Conservation (phyloP, 2,113 vertebrate species). For the Periophthalmodon schlosseri region DNA sequence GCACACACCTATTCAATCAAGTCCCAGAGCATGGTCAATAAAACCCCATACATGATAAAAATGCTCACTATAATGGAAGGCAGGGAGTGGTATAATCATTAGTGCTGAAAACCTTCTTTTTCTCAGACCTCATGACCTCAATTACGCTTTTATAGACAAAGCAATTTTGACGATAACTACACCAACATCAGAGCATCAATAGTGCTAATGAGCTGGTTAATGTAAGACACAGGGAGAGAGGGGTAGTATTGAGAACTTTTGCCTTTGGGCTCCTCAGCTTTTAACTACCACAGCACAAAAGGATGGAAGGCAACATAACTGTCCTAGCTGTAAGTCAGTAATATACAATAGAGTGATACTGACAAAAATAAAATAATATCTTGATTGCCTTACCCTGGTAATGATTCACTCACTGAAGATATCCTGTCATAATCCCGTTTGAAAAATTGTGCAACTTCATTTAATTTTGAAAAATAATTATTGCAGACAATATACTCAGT, state of each 20-base stretch:
- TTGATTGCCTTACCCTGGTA: no score
- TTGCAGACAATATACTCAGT: no score
- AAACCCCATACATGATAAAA: background rate
- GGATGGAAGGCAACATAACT: background rate
- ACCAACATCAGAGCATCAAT: background rate
- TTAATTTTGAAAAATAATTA: no score
- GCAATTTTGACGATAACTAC: background rate
- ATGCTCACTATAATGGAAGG: background rate
- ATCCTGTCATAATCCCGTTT: no score
- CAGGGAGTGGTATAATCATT: background rate
- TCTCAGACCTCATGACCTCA: background rate
- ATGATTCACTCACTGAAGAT: no score
- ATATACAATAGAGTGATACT: background rate
- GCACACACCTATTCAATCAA: no score
- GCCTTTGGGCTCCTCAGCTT: background rate
- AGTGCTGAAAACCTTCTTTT: background rate
- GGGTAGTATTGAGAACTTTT: background rate
- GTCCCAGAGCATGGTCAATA: no score
- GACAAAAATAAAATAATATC: background rate
- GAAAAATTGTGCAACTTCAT: no score
- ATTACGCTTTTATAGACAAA: conserved; percentile 3
- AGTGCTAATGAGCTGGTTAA: background rate
- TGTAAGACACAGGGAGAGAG: background rate
- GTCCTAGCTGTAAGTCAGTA: background rate
- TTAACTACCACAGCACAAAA: background rate